Evolutionary conservation across 30 jellyfish, hydroid and myxozoan species (phyloP), one percentile per base, ranked within the genome.

Genomic region (Hydractinia symbiolongicarpus): DNA sequence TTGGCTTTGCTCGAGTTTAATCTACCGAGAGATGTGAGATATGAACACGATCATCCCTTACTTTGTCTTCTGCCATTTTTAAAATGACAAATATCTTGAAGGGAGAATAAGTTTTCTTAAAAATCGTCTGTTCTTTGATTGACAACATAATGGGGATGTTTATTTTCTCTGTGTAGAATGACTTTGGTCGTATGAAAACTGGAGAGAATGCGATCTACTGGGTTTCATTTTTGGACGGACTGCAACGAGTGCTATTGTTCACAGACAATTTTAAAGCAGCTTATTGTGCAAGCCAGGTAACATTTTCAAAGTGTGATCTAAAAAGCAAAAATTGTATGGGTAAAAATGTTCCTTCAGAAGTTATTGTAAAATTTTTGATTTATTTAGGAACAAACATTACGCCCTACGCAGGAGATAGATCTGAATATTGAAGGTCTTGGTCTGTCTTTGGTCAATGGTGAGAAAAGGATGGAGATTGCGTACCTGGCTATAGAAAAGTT

Each of bases 191-290:
- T 69, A 88, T 93, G 91, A 67, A 83, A 66, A 95, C 93, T 21
- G 88, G 76, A 8, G 93, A 77, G 73, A 87, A 68, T 53, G 80
- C 73, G 20, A 90, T 93, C 50, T 93, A 86, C 60, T 93, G 98
- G 98, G 98, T 93, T 83, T 82, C 95, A 62, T 93, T 93, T 64
- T 88, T 93, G 7, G 98, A 93, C 78, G 98, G 98, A 16, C 80
- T 93, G 72, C 98, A 93, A 77, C 84, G 98, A 20, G 98, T 93
- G 61, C 82, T 93, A 70, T 90, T 93, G 5, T 93, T 93, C 81
- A 93, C 98, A 9, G 98, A 93, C 64, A 95, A 93, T 73, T 93
- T 93, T 89, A 86, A 86, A 21, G 60, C 89, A 61, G 98, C 98
- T 9, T 93, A 93, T 73, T 83, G 94, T 58, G 98, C 98, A 73